Percentiles rank a stretch among this genome's conserved stretches.
phyloP scores from a whole-genome alignment of 2,888 invertebrate genomes.

The Aleiodes testaceus region DNA sequence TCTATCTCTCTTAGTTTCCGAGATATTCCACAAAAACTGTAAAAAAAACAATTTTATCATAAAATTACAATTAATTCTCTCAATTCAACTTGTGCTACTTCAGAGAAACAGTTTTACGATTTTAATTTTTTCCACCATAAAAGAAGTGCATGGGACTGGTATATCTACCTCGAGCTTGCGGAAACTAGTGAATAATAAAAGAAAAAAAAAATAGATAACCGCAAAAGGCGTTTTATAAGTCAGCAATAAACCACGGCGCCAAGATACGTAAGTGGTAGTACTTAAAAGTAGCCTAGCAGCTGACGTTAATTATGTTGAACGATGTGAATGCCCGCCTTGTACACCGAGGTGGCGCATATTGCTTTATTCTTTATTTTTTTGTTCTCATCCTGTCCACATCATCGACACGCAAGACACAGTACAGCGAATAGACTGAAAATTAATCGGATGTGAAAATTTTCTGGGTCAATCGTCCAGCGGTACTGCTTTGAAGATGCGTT shows the following conservation, averaged over 20 bases:
- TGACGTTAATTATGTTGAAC: constrained; percentile 68
- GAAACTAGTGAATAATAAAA: too few species aligned
- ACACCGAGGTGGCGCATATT: constrained; percentile 61
- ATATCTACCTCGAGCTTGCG: too few species aligned
- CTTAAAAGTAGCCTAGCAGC: constrained; percentile 64
- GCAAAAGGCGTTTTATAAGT: constrained; percentile 44
- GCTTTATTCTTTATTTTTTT: constrained; percentile 47
- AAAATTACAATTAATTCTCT: too few species aligned
- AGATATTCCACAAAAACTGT: too few species aligned
- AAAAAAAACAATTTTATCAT: too few species aligned
- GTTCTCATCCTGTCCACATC: constrained; percentile 32
- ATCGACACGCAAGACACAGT: constrained; percentile 46
- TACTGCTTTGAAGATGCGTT: constrained; percentile 7
- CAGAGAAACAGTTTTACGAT: too few species aligned
- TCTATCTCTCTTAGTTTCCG: too few species aligned
- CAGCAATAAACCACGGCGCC: constrained; percentile 57
- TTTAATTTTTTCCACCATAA: too few species aligned
- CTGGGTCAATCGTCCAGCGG: constrained; percentile 32
- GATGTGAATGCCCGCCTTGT: constrained; percentile 69
- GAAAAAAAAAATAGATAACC: constrained; percentile 15
- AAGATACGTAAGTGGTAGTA: constrained; percentile 62
- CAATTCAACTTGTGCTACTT: too few species aligned
- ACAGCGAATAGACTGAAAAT: constrained; percentile 32
- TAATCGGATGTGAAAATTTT: constrained; percentile 21
- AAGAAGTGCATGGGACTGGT: too few species aligned